Evolutionary conservation across 2,113 vertebrate species (phyloP).

Genomic region (Laterallus jamaicensis): DNA sequence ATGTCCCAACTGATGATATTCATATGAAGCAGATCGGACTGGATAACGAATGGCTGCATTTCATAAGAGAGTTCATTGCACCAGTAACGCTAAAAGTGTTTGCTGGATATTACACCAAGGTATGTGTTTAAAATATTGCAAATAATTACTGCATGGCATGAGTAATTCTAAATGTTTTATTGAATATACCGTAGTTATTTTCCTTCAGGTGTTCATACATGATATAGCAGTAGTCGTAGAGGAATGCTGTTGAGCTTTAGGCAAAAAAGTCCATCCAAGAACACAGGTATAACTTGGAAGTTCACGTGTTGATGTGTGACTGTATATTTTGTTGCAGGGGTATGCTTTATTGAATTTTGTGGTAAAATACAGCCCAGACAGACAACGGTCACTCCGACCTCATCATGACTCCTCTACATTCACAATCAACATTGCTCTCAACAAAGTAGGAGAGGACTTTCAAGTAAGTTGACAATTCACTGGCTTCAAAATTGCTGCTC

Average conservation of each 20-base stretch:
- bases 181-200: neutral
- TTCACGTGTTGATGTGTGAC: neutral
- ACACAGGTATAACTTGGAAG: neutral
- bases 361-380: constrained; percentile 93
- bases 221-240: neutral
- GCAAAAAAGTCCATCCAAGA: neutral
- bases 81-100: constrained; percentile 95
- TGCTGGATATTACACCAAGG: constrained; percentile 98
- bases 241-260: neutral
- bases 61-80: constrained; percentile 96
- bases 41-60: constrained; percentile 96
- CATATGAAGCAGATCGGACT: constrained; percentile 94
- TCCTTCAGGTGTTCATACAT: neutral
- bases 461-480: constrained; percentile 75
- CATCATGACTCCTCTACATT: constrained; percentile 98
- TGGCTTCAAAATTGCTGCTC: neutral
- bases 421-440: constrained; percentile 97
- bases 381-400: constrained; percentile 88
- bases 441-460: constrained; percentile 91
- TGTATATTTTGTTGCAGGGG: constrained; percentile 74
- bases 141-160: neutral
- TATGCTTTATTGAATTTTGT: constrained; percentile 94
- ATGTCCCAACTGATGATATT: constrained; percentile 97
- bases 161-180: neutral
- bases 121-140: constrained; percentile 37